Conservation (phyloP, 2,797 vertebrate species). For the Arctocebus calabarensis region DNA sequence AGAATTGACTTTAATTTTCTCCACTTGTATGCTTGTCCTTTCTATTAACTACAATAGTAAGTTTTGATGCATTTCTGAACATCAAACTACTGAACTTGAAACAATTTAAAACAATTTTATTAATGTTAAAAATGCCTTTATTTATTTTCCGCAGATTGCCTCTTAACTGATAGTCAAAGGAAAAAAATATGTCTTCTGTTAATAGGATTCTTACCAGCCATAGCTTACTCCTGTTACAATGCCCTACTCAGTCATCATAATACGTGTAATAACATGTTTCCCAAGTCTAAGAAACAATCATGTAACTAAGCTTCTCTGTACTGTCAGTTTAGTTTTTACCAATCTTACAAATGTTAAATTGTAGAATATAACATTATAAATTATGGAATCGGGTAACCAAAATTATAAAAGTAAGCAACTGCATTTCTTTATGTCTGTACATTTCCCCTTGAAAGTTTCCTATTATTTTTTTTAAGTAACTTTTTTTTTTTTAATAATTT, state of each 20-base stretch:
- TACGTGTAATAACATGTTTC: not conserved
- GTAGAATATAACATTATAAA: not conserved
- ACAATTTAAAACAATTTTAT: not conserved
- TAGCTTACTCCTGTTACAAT: not conserved
- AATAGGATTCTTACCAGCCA: not conserved
- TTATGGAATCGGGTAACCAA: not conserved
- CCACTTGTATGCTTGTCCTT: not conserved
- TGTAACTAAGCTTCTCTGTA: not conserved
- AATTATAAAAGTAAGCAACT: not conserved
- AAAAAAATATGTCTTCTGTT: not conserved
- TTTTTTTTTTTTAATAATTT: no score
- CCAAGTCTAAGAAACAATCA: not conserved
- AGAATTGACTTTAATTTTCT: not conserved
- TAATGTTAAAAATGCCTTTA: not conserved
- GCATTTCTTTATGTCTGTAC: not conserved
- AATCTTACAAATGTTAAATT: not conserved
- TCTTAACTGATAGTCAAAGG: not conserved
- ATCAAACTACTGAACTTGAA: not conserved
- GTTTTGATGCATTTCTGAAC: not conserved
- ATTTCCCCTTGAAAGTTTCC: not conserved
- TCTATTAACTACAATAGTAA: not conserved
- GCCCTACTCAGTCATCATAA: not conserved
- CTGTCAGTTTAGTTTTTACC: not conserved
- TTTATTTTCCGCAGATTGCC: not conserved
- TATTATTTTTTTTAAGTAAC: no score